Base-by-base conservation (phyloP, 2,888 invertebrate genomes). In the Drosophila mettleri region DNA sequence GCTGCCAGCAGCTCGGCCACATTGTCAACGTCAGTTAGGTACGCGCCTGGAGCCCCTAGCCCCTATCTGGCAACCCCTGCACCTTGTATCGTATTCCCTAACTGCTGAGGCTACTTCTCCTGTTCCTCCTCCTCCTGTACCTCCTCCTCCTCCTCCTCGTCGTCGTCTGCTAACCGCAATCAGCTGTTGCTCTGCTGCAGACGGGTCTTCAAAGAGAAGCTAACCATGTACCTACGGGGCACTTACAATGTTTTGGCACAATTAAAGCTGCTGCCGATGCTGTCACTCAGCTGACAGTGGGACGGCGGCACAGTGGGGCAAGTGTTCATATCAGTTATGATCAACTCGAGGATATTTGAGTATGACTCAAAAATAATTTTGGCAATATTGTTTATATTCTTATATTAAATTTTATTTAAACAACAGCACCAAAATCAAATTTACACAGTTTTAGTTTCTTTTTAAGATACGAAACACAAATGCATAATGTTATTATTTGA, bases 241-340 rank as follows among this genome's bases (percentile, higher is more conserved):
- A 78, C 85, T 77, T 66, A 69, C 69, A 81, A 88, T 78, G 69
- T 74, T 84, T 78, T 89, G 82, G 82, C 81, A 80, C 81, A 86
- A 86, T 86, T 88, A 84, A 84, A 78, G 85, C 74, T 79, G 81
- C 74, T 66, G 76, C 52, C 43, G 43, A 43, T 46, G 33, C 6
- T n/a, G 54, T 24, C 29, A 24, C 57, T 68, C 75, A 75, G 73
- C 73, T 78, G 78, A 65, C 36, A n/a, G n/a, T n/a, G n/a, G n/a
- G n/a, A n/a, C n/a, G n/a, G 31, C 14, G 7, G 78, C 46, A 74
- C 78, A 53, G 69, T 73, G 75, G 72, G 20, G 31, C 12, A 20
- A 34, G n/a, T 24, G 24, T 24, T 5, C 24, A 24, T 24, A 5
- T n/a, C n/a, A n/a, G n/a, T n/a, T n/a, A n/a, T n/a, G n/a, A n/a